phyloP scores from a whole-genome alignment of 30 jellyfish, hydroid and myxozoan genomes.

The Mastigias papua region DNA sequence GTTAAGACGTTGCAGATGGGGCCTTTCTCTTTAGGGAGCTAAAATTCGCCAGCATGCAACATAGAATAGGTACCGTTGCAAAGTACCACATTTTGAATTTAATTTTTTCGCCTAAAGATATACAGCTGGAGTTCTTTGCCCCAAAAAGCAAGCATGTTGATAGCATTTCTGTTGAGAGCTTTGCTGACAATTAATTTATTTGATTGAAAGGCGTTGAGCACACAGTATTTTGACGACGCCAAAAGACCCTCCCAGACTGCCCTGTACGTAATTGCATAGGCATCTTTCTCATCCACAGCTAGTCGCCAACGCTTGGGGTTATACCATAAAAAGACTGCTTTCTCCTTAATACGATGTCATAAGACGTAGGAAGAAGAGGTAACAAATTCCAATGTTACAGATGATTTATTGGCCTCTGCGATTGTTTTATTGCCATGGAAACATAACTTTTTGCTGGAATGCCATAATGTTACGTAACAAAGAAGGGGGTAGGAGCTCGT shows the following conservation, averaged over 20 bases:
- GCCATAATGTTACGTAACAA: no score
- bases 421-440: background rate
- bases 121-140: no score
- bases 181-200: background rate
- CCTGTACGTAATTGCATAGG: background rate
- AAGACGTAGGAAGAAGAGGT: background rate
- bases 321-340: background rate
- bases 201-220: conserved; percentile 24
- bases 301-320: background rate
- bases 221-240: conserved; percentile 1
- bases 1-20: no score
- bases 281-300: background rate
- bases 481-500: no score
- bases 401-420: background rate
- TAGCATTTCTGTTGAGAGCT: background rate
- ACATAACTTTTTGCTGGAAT: background rate
- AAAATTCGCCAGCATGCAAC: no score
- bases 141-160: no score
- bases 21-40: no score
- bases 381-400: background rate
- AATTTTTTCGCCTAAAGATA: no score
- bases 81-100: no score
- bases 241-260: conserved; percentile 9
- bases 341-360: background rate
- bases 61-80: no score